phyloP scores from a whole-genome alignment of 2,113 vertebrate genomes.

The Guaruba guarouba region DNA sequence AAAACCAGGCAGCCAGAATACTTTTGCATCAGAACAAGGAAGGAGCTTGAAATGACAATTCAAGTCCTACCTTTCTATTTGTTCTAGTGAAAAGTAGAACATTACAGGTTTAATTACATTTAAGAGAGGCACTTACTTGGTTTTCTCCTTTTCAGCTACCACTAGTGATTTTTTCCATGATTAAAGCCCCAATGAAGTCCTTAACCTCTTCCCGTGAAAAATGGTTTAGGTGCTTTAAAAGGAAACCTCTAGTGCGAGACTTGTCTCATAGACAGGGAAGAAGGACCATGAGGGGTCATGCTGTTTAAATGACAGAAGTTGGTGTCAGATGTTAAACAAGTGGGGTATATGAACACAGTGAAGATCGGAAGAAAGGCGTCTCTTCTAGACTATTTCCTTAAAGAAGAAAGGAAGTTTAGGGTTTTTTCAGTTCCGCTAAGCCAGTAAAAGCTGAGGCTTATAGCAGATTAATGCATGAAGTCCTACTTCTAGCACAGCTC shows the following conservation, averaged over 20 bases:
- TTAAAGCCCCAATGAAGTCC: background rate
- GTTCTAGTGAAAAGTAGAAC: background rate
- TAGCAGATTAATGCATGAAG: background rate
- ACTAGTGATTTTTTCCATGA: background rate
- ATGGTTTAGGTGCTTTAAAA: background rate
- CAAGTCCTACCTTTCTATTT: rapidly evolving
- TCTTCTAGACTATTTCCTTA: background rate
- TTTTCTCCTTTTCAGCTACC: background rate
- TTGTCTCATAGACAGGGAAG: background rate
- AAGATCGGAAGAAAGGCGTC: background rate
- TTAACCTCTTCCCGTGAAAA: background rate
- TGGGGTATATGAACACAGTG: background rate
- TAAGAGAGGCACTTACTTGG: background rate
- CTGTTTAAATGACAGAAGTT: background rate
- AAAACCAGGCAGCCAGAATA: background rate
- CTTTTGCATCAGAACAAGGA: background rate
- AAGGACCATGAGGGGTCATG: rapidly evolving
- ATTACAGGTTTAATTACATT: background rate
- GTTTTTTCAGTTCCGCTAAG: background rate
- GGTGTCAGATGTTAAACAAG: background rate
- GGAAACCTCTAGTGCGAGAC: background rate
- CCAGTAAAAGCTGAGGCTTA: background rate
- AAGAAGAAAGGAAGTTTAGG: too few relatives aligned
- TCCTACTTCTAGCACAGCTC: background rate
- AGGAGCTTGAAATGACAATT: background rate